Evolutionary conservation across 2,797 vertebrate species (phyloP), one percentile per base, ranked within the genome.

Genomic region (Buceros bicornis): DNA sequence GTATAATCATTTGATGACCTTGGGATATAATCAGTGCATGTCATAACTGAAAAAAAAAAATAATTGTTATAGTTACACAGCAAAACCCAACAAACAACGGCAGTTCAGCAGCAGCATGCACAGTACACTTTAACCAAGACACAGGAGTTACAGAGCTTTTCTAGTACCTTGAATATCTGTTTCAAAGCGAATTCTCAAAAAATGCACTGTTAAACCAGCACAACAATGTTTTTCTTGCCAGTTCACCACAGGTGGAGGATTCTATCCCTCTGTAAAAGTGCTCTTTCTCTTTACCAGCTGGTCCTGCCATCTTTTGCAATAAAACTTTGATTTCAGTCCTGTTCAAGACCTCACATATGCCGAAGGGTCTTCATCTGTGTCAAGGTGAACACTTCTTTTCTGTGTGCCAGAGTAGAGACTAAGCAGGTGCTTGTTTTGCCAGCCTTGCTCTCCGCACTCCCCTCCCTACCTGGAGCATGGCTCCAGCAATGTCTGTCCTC

Each of bases 1-100:
- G 98, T 98, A 98, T 99, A 99, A 97, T 99, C 99, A 96, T 98
- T 98, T 53, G 98, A 97, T 88, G 98, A 98, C 62, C 99, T 98
- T 87, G 99, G 95, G 92, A 99, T 98, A 88, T 99, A 98, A 95
- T 99, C 99, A 97, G 97, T 97, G 97, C 99, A 99, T 73, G 98
- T 95, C 98, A 98, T 98, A 97, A 98, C 98, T 98, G 97, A 80
- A 98, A 98, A 97, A 84, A 97, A 97, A 67, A 67, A 92, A 96
- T 2, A 84, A 56, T 72, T 82, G 25, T 71, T 45, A 43, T 66
- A 89, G 82, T 80, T 93, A 91, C 74, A 93, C 18, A 93, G 92
- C 82, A 95, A 96, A 94, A 90, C 48, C 53, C 87, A 91, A 89
- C 58, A 96, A 95, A 84, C 80, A 87, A 88, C 61, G 8, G 93